Evolutionary conservation across 2,888 invertebrate genomes (phyloP).

Genomic region (Cartodere bifasciata): DNA sequence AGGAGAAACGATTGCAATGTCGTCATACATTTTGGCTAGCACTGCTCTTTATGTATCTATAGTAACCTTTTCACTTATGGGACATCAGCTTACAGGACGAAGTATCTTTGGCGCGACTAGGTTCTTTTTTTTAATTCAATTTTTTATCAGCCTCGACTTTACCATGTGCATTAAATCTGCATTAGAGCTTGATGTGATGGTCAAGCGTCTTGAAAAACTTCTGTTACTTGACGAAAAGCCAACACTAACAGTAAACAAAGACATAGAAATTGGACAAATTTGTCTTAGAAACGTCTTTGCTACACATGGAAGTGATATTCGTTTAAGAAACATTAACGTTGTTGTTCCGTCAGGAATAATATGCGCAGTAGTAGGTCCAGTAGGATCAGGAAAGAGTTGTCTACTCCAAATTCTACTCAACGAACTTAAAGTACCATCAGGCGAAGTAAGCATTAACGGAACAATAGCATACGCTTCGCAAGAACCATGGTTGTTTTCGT

Average conservation of each 20-base stretch:
- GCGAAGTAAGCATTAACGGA: slow-evolving; percentile 11
- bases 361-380: slow-evolving; percentile 73
- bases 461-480: slow-evolving; percentile 13
- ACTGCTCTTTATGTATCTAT: slow-evolving; percentile 71
- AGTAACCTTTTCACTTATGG: slow-evolving; percentile 58
- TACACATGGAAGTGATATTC: no score
- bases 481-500: slow-evolving; percentile 16
- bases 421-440: slow-evolving; percentile 35
- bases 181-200: slow-evolving; percentile 44
- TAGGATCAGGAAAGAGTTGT: slow-evolving; percentile 67
- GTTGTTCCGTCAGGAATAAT: no score
- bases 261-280: no score
- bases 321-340: no score
- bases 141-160: slow-evolving; percentile 46
- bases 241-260: no score
- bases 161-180: slow-evolving; percentile 43
- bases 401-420: slow-evolving; percentile 43
- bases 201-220: slow-evolving; percentile 42
- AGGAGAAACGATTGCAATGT: no score
- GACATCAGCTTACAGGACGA: slow-evolving; percentile 36
- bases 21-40: no score
- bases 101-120: slow-evolving; percentile 38
- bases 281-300: no score
- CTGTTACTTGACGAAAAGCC: slow-evolving; percentile 43
- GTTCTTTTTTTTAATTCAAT: slow-evolving; percentile 37